A percentile compares a stretch with the other conserved stretches of the same genome.
Conservation (phyloP, 2,113 vertebrate species). For the Neoarius graeffei region DNA sequence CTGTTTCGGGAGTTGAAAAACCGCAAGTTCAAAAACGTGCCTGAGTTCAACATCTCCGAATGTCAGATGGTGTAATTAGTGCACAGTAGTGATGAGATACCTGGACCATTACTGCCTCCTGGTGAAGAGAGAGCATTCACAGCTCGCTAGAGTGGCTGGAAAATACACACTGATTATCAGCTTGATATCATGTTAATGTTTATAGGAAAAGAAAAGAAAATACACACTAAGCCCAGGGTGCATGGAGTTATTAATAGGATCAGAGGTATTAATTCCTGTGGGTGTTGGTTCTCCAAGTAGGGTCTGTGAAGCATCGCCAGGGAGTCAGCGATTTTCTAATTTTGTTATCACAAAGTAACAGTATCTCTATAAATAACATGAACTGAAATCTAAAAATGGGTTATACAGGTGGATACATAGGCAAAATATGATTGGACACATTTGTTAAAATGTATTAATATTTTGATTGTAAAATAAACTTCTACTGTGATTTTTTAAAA, state of each 20-base stretch:
- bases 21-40: not conserved
- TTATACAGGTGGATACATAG: not conserved
- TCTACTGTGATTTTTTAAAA: no score
- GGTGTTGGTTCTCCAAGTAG: not conserved
- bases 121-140: conserved; percentile 46
- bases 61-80: conserved; percentile 31
- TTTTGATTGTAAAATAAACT: not conserved
- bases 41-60: not conserved
- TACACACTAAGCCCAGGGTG: not conserved
- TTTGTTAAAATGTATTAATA: not conserved
- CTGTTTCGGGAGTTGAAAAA: not conserved
- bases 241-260: no score
- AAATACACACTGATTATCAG: not conserved
- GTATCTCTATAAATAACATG: not conserved
- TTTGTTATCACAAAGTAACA: not conserved
- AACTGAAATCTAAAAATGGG: not conserved
- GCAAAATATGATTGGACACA: not conserved
- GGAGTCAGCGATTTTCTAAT: not conserved
- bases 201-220: not conserved
- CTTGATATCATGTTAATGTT: not conserved
- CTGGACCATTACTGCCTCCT: conserved; percentile 57
- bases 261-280: not conserved
- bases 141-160: not conserved
- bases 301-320: not conserved
- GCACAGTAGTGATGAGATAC: conserved; percentile 23